These are phyloP conservation scores for Lethenteron camtschaticum DNA, from an alignment of 2,113 vertebrate genomes.

Conservation along the genomic window DNA sequence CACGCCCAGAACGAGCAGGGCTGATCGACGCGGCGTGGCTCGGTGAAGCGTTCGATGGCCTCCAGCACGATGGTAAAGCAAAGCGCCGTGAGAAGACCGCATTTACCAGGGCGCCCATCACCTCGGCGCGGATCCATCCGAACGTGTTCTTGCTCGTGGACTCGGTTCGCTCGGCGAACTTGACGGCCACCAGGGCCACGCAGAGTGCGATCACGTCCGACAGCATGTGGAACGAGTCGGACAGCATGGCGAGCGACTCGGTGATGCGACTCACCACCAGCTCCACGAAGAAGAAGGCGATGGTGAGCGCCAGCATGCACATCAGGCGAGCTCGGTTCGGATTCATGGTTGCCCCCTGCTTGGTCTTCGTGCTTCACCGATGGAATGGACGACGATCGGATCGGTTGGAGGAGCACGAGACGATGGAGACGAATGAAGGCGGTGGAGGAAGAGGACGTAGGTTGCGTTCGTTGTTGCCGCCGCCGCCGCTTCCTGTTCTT, in stretches of 20 bases:
- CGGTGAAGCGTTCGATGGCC: neutral
- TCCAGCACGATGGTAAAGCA: slow-evolving; percentile 3
- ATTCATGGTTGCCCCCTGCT: neutral
- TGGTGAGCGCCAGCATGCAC: slow-evolving; percentile 3
- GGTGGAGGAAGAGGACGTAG: too few species aligned
- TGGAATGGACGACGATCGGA: too few species aligned
- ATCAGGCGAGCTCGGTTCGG: neutral
- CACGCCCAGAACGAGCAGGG: neutral
- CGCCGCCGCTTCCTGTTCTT: too few species aligned
- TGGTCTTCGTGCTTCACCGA: too few species aligned
- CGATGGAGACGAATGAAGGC: too few species aligned
- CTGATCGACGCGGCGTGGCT: neutral
- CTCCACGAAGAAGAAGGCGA: neutral
- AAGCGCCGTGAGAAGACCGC: slow-evolving; percentile 3
- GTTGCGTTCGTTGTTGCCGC: too few species aligned
- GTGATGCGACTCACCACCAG: slow-evolving; percentile 3
- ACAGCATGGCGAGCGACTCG: slow-evolving; percentile 1
- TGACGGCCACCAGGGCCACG: slow-evolving; percentile 4
- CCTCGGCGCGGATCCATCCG: neutral
- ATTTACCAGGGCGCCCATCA: neutral
- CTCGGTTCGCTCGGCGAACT: slow-evolving; percentile 1
- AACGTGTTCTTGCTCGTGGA: slow-evolving; percentile 5
- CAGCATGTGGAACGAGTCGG: slow-evolving; percentile 3
- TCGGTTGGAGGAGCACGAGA: too few species aligned
- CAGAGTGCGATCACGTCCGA: neutral